Percentiles rank a stretch among this genome's conserved stretches.
Conservation (phyloP, 1,140 invertebrate species). For the Drosophila pandora region DNA sequence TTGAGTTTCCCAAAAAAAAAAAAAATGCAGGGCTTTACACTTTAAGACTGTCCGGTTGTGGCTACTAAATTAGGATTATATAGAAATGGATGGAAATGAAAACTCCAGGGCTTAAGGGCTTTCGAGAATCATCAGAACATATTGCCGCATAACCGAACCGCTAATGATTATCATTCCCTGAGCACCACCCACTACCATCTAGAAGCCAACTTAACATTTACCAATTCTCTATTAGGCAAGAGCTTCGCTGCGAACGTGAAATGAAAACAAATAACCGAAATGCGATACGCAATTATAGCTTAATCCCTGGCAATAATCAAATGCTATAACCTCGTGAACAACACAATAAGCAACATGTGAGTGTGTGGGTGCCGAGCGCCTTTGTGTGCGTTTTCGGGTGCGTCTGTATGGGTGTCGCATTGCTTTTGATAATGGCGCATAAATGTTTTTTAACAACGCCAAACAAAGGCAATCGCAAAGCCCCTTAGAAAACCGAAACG, state of each 20-base stretch:
- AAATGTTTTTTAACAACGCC: conserved; percentile 80
- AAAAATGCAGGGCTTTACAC: conserved; percentile 17
- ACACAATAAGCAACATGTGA: conserved; percentile 50
- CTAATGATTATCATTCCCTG: conserved; percentile 30
- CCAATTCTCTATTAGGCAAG: conserved; percentile 1
- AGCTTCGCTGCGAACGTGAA: conserved; percentile 40
- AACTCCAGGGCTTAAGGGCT: conserved; percentile 40
- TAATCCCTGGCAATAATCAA: conserved; percentile 76
- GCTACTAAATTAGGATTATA: conserved; percentile 17
- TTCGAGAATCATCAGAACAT: conserved; percentile 52
- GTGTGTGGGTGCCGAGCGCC: background rate
- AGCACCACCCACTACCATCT: background rate
- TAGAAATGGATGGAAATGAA: conserved; percentile 24
- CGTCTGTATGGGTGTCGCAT: conserved; percentile 62
- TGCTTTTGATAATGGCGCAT: conserved; percentile 74
- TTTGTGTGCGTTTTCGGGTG: conserved; percentile 18
- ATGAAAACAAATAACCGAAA: conserved; percentile 76
- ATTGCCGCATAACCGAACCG: conserved; percentile 25
- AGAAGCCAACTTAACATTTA: conserved; percentile 7
- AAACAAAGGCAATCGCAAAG: conserved; percentile 75
- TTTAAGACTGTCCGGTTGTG: conserved; percentile 11
- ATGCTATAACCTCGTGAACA: conserved; percentile 60
- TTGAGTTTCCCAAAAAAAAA: conserved; percentile 28
- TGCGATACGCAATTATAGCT: conserved; percentile 78
- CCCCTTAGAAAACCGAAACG: conserved; percentile 38